phyloP scores from a whole-genome alignment of 2,888 invertebrate genomes.

The Apoda limacodes region DNA sequence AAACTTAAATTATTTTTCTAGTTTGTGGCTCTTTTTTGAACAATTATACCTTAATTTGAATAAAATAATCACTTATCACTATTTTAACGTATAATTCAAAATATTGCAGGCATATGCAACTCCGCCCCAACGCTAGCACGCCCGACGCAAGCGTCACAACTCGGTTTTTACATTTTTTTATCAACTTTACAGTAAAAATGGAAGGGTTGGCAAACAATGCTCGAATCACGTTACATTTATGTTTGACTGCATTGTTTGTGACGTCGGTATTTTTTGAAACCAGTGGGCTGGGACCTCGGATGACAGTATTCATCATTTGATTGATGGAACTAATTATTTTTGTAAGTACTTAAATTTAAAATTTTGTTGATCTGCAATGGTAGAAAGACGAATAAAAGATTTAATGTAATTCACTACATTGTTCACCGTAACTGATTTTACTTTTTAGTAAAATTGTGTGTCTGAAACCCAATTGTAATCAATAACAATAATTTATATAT shows the following conservation, averaged over 20 bases:
- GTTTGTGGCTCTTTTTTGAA: too few species aligned
- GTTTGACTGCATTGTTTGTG: slow-evolving; percentile 31
- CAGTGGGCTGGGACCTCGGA: slow-evolving; percentile 45
- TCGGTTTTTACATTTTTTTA: slow-evolving; percentile 25
- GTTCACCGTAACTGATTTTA: too few species aligned
- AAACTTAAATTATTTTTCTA: too few species aligned
- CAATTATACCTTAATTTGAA: too few species aligned
- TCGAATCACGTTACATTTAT: slow-evolving; percentile 58
- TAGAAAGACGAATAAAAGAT: too few species aligned
- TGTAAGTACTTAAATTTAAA: slow-evolving; percentile 51
- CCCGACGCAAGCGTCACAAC: slow-evolving; percentile 40
- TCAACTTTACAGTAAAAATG: slow-evolving; percentile 22
- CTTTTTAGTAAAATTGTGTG: too few species aligned
- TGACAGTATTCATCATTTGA: slow-evolving; percentile 56
- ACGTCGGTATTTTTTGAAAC: slow-evolving; percentile 45
- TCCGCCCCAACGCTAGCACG: slow-evolving; percentile 41
- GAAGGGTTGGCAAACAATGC: slow-evolving; percentile 57
- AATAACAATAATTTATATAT: too few species aligned
- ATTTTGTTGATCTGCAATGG: too few species aligned
- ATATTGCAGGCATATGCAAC: slow-evolving; percentile 44
- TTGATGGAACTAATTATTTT: slow-evolving; percentile 70
- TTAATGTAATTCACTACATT: too few species aligned
- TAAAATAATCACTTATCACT: slow-evolving; percentile 15
- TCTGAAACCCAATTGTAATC: too few species aligned
- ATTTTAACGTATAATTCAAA: slow-evolving; percentile 34